phyloP scores from a whole-genome alignment of 2,113 vertebrate species.

The Syrmaticus mikado region DNA sequence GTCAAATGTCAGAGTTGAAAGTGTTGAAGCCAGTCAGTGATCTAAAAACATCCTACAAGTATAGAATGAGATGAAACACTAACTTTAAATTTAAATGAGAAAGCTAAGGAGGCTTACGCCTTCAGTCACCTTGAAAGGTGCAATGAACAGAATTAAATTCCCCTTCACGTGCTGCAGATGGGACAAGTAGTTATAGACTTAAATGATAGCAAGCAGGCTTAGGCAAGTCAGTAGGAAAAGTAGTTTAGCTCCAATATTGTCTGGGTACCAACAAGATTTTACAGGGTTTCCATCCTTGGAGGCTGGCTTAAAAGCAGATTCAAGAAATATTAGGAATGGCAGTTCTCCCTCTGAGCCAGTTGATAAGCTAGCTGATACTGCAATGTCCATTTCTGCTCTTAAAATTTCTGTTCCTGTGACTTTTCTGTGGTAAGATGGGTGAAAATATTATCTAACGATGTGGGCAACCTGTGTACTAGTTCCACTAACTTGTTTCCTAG shows the following conservation, averaged over 20 bases:
- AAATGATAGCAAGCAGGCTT: neutral
- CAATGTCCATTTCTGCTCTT: neutral
- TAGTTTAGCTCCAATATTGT: neutral
- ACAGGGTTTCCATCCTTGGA: neutral
- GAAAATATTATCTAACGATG: neutral
- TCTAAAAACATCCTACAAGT: neutral
- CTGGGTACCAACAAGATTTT: neutral
- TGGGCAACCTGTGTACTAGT: neutral
- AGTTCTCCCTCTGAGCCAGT: neutral
- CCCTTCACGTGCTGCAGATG: neutral
- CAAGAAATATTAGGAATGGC: neutral
- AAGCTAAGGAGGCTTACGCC: neutral
- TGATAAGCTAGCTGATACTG: neutral
- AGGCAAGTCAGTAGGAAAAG: neutral
- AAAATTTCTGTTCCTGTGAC: neutral
- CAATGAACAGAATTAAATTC: conserved; percentile 1
- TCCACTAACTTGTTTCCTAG: neutral
- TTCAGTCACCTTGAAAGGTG: neutral
- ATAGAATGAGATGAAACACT: neutral
- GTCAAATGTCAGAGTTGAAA: neutral
- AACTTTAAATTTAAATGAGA: neutral
- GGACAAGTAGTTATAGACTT: neutral
- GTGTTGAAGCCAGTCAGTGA: neutral
- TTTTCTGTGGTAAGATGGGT: neutral
- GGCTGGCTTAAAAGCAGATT: neutral